A percentile compares a stretch with the other conserved stretches of the same genome.
phyloP scores from a whole-genome alignment of 2,113 vertebrate species.

The Catharus fuscescens region DNA sequence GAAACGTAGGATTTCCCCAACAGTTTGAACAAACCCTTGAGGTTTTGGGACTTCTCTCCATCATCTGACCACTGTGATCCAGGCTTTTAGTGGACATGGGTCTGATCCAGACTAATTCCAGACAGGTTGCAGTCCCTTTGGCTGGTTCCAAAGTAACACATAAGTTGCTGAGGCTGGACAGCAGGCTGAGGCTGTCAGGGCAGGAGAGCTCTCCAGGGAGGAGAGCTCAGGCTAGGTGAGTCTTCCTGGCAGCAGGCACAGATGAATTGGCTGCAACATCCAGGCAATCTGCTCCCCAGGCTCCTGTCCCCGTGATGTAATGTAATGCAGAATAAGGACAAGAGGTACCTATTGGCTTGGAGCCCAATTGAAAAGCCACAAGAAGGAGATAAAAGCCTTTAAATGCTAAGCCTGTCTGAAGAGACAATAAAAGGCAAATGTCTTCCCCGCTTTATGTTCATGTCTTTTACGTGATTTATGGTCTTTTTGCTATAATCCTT shows the following conservation, averaged over 20 bases:
- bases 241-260: rapidly evolving
- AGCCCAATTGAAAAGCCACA: conserved; percentile 24
- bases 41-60: not conserved
- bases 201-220: not conserved
- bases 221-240: not conserved
- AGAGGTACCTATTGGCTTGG: conserved; percentile 25
- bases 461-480: conserved; percentile 27
- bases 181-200: not conserved
- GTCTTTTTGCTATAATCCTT: conserved; percentile 18
- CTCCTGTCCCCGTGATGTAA: not conserved
- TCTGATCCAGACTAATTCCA: not conserved
- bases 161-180: not conserved
- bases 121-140: not conserved
- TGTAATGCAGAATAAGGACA: not conserved
- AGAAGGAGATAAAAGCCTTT: conserved; percentile 58
- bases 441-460: conserved; percentile 20
- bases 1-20: not conserved
- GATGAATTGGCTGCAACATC: not conserved
- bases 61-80: rapidly evolving
- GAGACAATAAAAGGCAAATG: conserved; percentile 61
- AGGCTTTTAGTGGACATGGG: not conserved
- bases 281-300: not conserved
- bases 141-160: not conserved
- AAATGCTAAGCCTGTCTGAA: conserved; percentile 31
- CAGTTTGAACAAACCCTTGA: not conserved